Percentiles rank a stretch among this genome's conserved stretches.
phyloP scores from a whole-genome alignment of 2,888 invertebrate species.

The Trachelus troglodyta region DNA sequence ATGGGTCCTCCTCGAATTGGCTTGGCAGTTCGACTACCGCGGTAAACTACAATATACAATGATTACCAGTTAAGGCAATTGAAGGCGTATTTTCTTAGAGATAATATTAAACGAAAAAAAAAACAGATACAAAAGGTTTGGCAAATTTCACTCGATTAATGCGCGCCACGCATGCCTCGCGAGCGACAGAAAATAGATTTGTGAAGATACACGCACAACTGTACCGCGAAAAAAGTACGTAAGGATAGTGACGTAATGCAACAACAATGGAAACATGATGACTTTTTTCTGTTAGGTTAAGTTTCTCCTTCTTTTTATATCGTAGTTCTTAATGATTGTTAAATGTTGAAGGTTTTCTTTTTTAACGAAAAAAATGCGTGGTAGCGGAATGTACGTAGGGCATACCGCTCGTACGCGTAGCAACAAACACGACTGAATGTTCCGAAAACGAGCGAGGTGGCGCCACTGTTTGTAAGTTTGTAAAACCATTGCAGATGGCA shows the following conservation, averaged over 20 bases:
- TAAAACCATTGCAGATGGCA: neutral
- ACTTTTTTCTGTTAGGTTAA: constrained; percentile 38
- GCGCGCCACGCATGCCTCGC: neutral
- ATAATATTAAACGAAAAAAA: neutral
- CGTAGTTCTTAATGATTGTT: constrained; percentile 51
- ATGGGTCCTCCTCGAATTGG: neutral
- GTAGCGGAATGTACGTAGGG: constrained; percentile 34
- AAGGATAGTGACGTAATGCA: constrained; percentile 11
- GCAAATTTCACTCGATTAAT: neutral
- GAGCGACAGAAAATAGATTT: constrained; percentile 37
- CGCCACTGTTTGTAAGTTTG: neutral
- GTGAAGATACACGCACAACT: constrained; percentile 47
- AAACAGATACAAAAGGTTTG: neutral
- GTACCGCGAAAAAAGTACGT: constrained; percentile 36
- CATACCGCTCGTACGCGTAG: constrained; percentile 27
- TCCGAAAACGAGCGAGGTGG: constrained; percentile 30
- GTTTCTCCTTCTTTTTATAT: constrained; percentile 41
- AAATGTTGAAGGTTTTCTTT: constrained; percentile 48
- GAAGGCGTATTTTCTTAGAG: constrained; percentile 53
- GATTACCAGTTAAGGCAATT: constrained; percentile 54
- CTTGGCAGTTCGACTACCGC: constrained; percentile 22
- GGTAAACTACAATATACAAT: constrained; percentile 41
- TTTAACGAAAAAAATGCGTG: constrained; percentile 15
- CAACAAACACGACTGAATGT: constrained; percentile 50
- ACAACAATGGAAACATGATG: constrained; percentile 21